phyloP scores from a whole-genome alignment of 1,140 invertebrate species.

The Drosophila tsacasi region DNA sequence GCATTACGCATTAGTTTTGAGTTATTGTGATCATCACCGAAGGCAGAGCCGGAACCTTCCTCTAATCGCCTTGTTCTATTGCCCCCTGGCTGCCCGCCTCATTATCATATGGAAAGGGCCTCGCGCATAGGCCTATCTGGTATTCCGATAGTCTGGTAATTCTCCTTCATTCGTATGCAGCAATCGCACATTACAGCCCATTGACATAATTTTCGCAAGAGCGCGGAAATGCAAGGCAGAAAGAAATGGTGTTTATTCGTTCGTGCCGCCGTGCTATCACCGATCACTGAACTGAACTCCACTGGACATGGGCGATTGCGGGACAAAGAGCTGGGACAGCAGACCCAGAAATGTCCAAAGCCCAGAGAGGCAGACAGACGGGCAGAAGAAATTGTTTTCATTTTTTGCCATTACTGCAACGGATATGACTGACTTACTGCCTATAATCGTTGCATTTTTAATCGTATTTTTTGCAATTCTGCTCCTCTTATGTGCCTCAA shows the following conservation, averaged over 20 bases:
- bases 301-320: constrained; percentile 22
- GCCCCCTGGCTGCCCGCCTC: constrained; percentile 26
- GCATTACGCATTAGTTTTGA: constrained; percentile 23
- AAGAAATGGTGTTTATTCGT: constrained; percentile 52
- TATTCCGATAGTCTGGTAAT: constrained; percentile 3
- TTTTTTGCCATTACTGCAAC: constrained; percentile 36
- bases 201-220: constrained; percentile 69
- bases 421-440: constrained; percentile 14
- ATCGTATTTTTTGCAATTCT: constrained; percentile 6
- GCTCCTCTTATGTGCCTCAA: neutral
- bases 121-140: constrained; percentile 41
- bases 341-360: constrained; percentile 30
- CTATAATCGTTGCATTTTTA: neutral
- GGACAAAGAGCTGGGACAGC: constrained; percentile 30
- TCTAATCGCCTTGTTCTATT: constrained; percentile 31
- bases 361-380: constrained; percentile 8
- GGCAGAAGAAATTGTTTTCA: constrained; percentile 35
- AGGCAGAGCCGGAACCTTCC: neutral
- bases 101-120: constrained; percentile 49
- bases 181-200: constrained; percentile 40
- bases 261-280: constrained; percentile 47
- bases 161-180: constrained; percentile 20
- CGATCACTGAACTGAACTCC: constrained; percentile 12
- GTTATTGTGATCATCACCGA: constrained; percentile 16
- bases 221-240: constrained; percentile 30